Percentiles rank a stretch among this genome's conserved stretches.
Evolutionary conservation across 2,113 vertebrate species (phyloP).

Genomic region (Thunnus maccoyii): DNA sequence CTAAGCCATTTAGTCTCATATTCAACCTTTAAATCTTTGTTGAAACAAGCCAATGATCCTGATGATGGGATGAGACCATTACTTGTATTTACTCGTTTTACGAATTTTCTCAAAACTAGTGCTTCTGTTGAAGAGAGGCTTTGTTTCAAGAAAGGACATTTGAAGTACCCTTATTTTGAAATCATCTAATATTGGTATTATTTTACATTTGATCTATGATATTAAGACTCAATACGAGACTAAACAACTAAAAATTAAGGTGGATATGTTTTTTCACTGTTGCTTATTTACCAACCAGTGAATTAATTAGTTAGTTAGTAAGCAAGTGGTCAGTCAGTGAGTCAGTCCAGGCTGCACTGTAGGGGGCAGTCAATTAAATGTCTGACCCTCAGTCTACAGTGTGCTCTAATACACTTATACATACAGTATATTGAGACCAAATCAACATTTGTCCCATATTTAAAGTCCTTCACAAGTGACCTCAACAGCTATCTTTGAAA

Average conservation of each 20-base stretch:
- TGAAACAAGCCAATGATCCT: not conserved
- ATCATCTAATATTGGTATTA: not conserved
- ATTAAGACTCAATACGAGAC: slow-evolving; percentile 9
- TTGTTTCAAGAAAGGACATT: not conserved
- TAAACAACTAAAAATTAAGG: slow-evolving; percentile 6
- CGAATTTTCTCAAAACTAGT: not conserved
- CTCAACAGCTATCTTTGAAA: not conserved
- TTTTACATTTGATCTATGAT: not conserved
- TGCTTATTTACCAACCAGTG: slow-evolving; percentile 35
- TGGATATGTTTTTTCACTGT: slow-evolving; percentile 39
- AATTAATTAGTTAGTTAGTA: slow-evolving; percentile 28
- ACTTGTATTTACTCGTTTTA: not conserved
- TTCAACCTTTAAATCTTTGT: not conserved
- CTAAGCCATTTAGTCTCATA: slow-evolving; percentile 17
- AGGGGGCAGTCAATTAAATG: not conserved
- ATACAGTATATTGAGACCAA: slow-evolving; percentile 13
- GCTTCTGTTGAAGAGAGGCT: not conserved
- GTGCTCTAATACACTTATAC: not conserved
- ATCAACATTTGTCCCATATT: slow-evolving; percentile 4
- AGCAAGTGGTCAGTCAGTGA: slow-evolving; percentile 21
- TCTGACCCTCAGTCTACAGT: slow-evolving; percentile 39
- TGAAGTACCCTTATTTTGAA: not conserved
- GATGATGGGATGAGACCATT: not conserved
- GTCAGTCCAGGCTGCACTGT: slow-evolving; percentile 39
- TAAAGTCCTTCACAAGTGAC: slow-evolving; percentile 52